Evolutionary conservation across 1,140 invertebrate species (phyloP).

Genomic region (Aphaenogaster rudis): DNA sequence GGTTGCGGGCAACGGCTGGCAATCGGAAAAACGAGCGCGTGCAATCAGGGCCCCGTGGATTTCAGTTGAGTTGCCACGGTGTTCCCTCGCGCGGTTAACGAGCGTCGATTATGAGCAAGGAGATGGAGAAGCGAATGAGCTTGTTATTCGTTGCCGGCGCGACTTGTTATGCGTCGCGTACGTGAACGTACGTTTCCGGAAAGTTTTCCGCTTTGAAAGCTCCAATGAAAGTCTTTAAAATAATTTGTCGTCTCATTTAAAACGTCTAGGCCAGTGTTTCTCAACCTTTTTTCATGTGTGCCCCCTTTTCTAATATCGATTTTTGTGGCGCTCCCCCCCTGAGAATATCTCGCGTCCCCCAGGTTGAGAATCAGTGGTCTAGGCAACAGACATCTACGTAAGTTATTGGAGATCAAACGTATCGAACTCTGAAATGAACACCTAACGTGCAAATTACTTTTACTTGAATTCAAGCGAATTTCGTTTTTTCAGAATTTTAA

Average conservation of each 20-base stretch:
- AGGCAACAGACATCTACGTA: too few species aligned
- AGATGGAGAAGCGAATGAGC: conserved; percentile 23
- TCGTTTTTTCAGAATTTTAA: neutral
- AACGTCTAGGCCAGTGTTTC: neutral
- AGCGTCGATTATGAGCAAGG: conserved; percentile 46
- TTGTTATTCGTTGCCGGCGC: conserved; percentile 42
- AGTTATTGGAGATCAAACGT: neutral
- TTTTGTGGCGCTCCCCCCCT: too few species aligned
- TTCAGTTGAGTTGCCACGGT: neutral
- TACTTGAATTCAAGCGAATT: neutral
- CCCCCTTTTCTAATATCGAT: too few species aligned
- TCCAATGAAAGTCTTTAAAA: neutral
- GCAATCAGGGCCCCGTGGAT: conserved; percentile 47
- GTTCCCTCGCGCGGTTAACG: conserved; percentile 29
- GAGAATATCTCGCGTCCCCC: too few species aligned
- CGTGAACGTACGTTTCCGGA: neutral
- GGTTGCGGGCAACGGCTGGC: conserved; percentile 48
- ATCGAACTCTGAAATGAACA: neutral
- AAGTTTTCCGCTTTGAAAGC: neutral
- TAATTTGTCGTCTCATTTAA: neutral
- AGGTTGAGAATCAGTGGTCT: too few species aligned
- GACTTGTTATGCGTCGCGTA: conserved; percentile 27
- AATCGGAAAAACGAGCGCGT: conserved; percentile 52
- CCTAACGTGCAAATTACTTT: neutral
- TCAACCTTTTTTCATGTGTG: too few species aligned